Conservation (phyloP, 2,888 invertebrate species). For the Xestia c-nigrum region DNA sequence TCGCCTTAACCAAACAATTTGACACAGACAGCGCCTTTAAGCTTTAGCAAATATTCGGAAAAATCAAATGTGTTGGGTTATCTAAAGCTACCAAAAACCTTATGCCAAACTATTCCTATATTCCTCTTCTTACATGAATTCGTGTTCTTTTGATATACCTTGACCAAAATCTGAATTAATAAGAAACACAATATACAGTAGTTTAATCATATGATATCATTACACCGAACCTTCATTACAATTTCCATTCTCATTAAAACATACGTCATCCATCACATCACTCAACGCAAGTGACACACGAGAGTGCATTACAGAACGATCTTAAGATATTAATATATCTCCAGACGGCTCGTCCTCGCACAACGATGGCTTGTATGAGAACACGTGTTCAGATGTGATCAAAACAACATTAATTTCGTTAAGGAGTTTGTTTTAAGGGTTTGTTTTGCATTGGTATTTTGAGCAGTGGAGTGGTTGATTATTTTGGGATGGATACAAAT, state of each 20-base stretch:
- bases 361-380: slow-evolving; percentile 38
- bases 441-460: neutral
- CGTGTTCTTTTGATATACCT: neutral
- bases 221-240: neutral
- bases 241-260: slow-evolving; percentile 33
- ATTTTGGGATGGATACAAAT: neutral
- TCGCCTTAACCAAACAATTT: neutral
- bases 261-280: slow-evolving; percentile 34
- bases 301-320: slow-evolving; percentile 33
- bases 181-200: neutral
- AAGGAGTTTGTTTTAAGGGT: slow-evolving; percentile 3
- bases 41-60: neutral
- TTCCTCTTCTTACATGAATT: neutral
- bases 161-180: neutral
- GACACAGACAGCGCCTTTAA: neutral
- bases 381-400: slow-evolving; percentile 51
- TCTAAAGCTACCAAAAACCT: neutral
- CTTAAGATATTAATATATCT: slow-evolving; percentile 59
- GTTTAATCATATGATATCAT: neutral
- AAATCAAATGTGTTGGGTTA: neutral
- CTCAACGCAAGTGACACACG: slow-evolving; percentile 39
- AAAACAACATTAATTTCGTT: slow-evolving; percentile 39
- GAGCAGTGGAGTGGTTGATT: neutral
- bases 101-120: neutral
- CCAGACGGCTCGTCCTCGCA: slow-evolving; percentile 28